These are phyloP conservation scores for Scomber colias DNA, from an alignment of 2,113 vertebrate species.

Conservation along the genomic window DNA sequence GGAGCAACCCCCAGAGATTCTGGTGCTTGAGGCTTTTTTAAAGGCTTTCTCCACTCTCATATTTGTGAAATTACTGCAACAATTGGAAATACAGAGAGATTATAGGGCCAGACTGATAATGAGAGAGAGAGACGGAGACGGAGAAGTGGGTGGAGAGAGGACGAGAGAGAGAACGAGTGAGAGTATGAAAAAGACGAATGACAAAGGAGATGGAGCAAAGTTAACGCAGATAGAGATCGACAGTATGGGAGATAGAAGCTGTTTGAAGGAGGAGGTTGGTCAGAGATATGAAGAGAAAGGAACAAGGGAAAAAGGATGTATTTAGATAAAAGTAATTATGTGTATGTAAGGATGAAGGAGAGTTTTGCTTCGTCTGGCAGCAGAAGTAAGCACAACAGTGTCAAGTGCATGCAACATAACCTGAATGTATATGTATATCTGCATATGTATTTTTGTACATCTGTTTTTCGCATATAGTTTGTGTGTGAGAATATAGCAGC, in stretches of 20 bases:
- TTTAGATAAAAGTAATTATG: constrained; percentile 56
- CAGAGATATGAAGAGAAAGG: constrained; percentile 56
- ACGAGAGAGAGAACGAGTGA: constrained; percentile 28
- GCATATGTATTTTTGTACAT: constrained; percentile 21
- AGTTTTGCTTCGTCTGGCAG: constrained; percentile 18
- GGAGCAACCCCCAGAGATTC: constrained; percentile 35
- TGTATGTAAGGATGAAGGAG: not conserved
- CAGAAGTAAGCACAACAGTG: not conserved
- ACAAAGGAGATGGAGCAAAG: constrained; percentile 47
- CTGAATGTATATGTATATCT: not conserved
- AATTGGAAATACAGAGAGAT: constrained; percentile 38
- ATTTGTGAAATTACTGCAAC: constrained; percentile 48
- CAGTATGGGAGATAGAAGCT: constrained; percentile 54
- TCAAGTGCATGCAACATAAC: constrained; percentile 1
- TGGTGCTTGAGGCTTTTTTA: not conserved
- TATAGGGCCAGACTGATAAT: constrained; percentile 41
- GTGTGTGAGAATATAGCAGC: constrained; percentile 27
- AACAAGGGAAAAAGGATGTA: constrained; percentile 46
- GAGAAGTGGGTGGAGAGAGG: constrained; percentile 22
- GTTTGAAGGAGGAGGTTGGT: constrained; percentile 62
- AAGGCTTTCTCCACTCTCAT: constrained; percentile 1
- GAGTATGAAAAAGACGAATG: constrained; percentile 32
- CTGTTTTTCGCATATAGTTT: not conserved
- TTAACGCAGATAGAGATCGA: constrained; percentile 62
- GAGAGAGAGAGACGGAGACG: not conserved